phyloP scores from a whole-genome alignment of 2,113 vertebrate genomes.

The Aspidoscelis tigris region DNA sequence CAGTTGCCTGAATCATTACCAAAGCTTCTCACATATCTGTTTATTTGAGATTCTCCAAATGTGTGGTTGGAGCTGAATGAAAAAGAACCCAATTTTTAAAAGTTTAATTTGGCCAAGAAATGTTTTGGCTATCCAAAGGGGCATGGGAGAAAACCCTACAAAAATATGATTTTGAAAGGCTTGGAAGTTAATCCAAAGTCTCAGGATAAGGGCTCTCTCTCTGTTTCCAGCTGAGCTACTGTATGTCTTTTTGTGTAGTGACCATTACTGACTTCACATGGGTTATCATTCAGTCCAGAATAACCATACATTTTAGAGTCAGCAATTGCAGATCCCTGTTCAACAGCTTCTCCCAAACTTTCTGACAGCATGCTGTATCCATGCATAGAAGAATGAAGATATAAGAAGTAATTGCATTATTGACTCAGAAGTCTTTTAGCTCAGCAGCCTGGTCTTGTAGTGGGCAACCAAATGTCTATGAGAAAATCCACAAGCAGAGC shows the following conservation, averaged over 20 bases:
- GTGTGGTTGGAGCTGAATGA: slow-evolving; percentile 62
- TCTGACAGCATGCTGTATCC: not conserved
- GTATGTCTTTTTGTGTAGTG: slow-evolving; percentile 28
- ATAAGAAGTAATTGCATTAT: no score
- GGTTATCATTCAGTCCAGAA: slow-evolving; percentile 34
- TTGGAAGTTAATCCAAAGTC: slow-evolving; percentile 55
- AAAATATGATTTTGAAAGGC: slow-evolving; percentile 67
- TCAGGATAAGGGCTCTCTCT: slow-evolving; percentile 47
- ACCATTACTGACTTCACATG: not conserved
- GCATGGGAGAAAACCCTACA: slow-evolving; percentile 59
- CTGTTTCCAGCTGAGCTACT: slow-evolving; percentile 40
- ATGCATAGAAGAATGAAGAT: no score
- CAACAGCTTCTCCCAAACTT: not conserved
- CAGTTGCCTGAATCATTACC: slow-evolving; percentile 60
- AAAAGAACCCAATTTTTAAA: slow-evolving; percentile 27
- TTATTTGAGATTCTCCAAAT: slow-evolving; percentile 63
- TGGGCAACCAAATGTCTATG: no score
- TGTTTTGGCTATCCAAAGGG: slow-evolving; percentile 51
- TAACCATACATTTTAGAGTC: not conserved
- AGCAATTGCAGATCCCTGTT: not conserved
- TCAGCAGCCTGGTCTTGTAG: no score
- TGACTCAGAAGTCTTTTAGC: no score
- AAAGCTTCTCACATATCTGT: slow-evolving; percentile 59
- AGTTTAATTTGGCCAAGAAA: slow-evolving; percentile 57
- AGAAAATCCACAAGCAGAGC: no score